These are phyloP conservation scores for Dendrocopos noguchii DNA, from an alignment of 2,113 vertebrate species.

Conservation along the genomic window DNA sequence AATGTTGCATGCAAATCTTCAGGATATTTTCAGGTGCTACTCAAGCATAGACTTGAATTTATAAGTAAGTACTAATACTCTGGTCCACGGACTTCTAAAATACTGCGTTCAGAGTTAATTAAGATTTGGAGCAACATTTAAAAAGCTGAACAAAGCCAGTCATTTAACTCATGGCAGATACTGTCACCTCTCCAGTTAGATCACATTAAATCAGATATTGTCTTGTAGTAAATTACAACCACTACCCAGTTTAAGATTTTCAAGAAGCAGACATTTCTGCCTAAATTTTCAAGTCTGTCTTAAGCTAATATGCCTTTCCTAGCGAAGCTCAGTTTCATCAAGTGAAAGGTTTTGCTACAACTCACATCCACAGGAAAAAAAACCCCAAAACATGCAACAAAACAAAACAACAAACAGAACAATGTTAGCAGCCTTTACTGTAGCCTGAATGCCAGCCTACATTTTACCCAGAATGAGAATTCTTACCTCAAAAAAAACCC, in stretches of 20 bases:
- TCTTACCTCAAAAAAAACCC: not conserved
- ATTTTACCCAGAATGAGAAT: not conserved
- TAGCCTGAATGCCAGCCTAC: not conserved
- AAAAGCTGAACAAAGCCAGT: not conserved
- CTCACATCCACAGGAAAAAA: not conserved
- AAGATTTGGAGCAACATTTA: not conserved
- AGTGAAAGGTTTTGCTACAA: not conserved
- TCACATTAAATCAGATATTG: constrained; percentile 1
- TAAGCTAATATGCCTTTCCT: not conserved
- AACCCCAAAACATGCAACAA: too few species aligned
- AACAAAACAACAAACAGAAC: too few species aligned
- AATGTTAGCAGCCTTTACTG: not conserved
- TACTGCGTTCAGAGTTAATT: not conserved
- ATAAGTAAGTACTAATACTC: not conserved
- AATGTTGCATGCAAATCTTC: not conserved
- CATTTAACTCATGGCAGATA: not conserved
- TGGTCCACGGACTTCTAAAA: not conserved
- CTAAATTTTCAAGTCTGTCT: not conserved
- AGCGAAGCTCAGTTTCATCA: not conserved
- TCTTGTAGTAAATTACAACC: not conserved
- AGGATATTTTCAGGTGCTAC: not conserved
- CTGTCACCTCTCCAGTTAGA: not conserved
- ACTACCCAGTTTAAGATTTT: not conserved
- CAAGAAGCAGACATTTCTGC: not conserved
- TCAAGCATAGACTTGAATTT: not conserved